phyloP scores from a whole-genome alignment of 2,888 invertebrate species.

The Tipula confusa region DNA sequence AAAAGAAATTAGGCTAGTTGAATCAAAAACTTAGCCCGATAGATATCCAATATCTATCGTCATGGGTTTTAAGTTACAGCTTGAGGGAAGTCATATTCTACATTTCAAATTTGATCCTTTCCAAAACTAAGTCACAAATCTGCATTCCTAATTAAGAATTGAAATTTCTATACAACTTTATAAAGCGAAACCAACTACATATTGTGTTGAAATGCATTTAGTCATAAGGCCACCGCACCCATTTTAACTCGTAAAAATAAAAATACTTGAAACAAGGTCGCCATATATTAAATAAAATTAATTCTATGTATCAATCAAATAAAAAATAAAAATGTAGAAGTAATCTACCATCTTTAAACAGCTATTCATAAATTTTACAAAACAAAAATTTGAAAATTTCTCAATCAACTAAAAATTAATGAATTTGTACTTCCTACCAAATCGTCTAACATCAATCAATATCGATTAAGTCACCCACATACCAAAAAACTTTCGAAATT shows the following conservation, averaged over 20 bases:
- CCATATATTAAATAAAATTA: neutral
- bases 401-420: neutral
- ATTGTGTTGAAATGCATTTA: neutral
- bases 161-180: neutral
- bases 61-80: no score
- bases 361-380: neutral
- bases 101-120: no score
- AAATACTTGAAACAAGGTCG: neutral
- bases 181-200: neutral
- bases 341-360: neutral
- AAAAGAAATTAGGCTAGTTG: no score
- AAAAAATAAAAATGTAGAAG: neutral
- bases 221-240: neutral
- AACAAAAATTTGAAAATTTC: neutral
- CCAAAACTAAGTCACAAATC: no score
- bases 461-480: constrained; percentile 3
- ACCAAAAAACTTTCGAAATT: neutral
- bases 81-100: no score
- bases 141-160: no score
- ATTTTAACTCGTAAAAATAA: neutral
- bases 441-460: neutral
- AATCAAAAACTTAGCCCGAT: no score
- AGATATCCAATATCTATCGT: no score
- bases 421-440: neutral
- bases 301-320: neutral